phyloP scores from a whole-genome alignment of 2,113 vertebrate genomes.

The Panthera tigris region DNA sequence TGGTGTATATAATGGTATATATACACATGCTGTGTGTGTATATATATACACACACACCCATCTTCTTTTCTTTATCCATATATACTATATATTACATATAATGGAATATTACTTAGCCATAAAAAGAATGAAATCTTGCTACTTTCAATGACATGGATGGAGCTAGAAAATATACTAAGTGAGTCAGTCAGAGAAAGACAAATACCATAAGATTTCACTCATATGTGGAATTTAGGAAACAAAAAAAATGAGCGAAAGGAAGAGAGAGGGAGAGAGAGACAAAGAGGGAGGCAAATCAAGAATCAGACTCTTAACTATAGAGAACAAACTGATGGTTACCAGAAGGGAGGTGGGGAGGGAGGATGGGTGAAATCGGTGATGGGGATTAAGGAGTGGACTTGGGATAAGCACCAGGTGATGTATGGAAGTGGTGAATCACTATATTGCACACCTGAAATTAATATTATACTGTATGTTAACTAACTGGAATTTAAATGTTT shows the following conservation, averaged over 20 bases:
- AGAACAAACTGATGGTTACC: neutral
- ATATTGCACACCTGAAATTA: too few relatives aligned
- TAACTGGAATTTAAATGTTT: too few relatives aligned
- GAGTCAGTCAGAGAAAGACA: neutral
- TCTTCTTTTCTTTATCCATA: neutral
- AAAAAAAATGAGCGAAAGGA: neutral
- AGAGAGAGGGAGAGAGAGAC: too few relatives aligned
- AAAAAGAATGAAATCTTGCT: neutral
- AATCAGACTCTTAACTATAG: neutral
- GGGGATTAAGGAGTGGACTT: neutral
- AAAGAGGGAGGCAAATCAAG: neutral
- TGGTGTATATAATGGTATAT: neutral
- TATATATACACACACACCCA: too few relatives aligned
- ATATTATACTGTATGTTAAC: too few relatives aligned
- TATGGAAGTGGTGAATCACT: neutral
- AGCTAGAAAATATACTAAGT: neutral
- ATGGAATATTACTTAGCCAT: neutral
- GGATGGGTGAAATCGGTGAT: neutral
- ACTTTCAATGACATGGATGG: neutral
- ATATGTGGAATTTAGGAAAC: neutral
- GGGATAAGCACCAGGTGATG: neutral
- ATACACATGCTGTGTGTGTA: too few relatives aligned
- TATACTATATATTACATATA: neutral
- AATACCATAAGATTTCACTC: neutral
- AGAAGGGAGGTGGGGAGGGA: neutral